These are phyloP conservation scores for Halcyon smyrnensis DNA, from an alignment of 2,797 vertebrate species.

Conservation along the genomic window DNA sequence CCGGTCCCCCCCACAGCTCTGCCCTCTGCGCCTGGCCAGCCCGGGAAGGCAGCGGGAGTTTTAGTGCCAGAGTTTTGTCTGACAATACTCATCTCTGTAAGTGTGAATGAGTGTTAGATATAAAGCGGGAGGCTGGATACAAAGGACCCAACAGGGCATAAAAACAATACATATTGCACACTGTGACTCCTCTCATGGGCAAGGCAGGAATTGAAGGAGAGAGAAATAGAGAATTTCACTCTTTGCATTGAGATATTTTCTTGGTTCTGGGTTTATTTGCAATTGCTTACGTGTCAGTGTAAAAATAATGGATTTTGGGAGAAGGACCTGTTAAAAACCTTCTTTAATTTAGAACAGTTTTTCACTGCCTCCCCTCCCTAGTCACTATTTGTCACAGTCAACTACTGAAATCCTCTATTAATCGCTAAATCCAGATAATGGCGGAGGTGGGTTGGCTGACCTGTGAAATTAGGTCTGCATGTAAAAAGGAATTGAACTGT, in stretches of 20 bases:
- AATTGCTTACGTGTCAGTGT: neutral
- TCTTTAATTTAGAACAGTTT: neutral
- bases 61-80: constrained; percentile 26
- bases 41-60: constrained; percentile 16
- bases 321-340: constrained; percentile 19
- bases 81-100: constrained; percentile 32
- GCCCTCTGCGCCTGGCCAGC: neutral
- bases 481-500: constrained; percentile 52
- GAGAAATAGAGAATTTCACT: constrained; percentile 1
- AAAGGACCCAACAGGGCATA: constrained; percentile 58
- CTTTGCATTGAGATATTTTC: neutral
- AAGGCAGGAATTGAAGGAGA: constrained; percentile 42
- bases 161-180: constrained; percentile 25
- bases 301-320: constrained; percentile 21
- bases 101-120: constrained; percentile 49
- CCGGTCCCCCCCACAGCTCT: neutral
- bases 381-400: constrained; percentile 41
- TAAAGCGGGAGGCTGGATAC: neutral
- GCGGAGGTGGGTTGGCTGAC: constrained; percentile 46
- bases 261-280: neutral
- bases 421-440: constrained; percentile 59
- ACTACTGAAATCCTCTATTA: constrained; percentile 56
- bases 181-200: constrained; percentile 33
- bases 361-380: neutral
- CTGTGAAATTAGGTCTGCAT: constrained; percentile 68